Evolutionary conservation across 30 jellyfish, hydroid and myxozoan species (phyloP), one percentile per base, ranked within the genome.

Genomic region (Aurelia sp.): DNA sequence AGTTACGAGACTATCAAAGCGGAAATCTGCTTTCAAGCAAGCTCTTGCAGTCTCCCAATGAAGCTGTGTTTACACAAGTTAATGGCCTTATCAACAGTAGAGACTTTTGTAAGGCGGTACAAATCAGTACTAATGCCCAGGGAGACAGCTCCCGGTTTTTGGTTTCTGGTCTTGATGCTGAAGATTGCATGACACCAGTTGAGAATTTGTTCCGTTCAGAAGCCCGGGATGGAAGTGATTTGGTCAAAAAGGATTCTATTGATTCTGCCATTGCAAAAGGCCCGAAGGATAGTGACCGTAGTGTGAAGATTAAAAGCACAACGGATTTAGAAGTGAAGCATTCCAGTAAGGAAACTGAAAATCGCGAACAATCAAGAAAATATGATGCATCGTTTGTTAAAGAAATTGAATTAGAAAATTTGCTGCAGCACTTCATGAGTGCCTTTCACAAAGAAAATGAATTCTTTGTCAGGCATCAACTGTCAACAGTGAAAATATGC

Each of bases 391-490:
- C 44, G 19, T 38, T 17, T 65, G 76, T 22, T 8, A 57, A n/a
- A 72, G 82, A 72, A 27, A n/a, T 72, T 27, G 67, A 72, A 30
- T 27, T 72, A 41, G 82, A 72, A 17, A 19, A n/a, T 22, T 10
- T 72, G 50, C 30, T 60, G 20, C 77, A 59, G 13, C 76, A 76
- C 40, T 33, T 76, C 5, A 41, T 76, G 38, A 18, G 44, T 76
- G 20, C 61, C 11, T 16, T 76, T 31, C 74, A 61, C 18, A 22
- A 18, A 16, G 76, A 76, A 60, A 76, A 76, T 59, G 76, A 59
- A 63, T 76, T 55, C 17, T 76, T 76, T 55, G 44, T 76, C 40
- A 76, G 63, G 77, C 87, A 76, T 21, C 76, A 58, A 40, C 66
- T 76, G 50, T 76, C 87, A 5, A 24, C 40, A 20, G 87, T 76